These are phyloP conservation scores for Hetaerina titia DNA, from an alignment of 2,888 invertebrate species.

Conservation along the genomic window DNA sequence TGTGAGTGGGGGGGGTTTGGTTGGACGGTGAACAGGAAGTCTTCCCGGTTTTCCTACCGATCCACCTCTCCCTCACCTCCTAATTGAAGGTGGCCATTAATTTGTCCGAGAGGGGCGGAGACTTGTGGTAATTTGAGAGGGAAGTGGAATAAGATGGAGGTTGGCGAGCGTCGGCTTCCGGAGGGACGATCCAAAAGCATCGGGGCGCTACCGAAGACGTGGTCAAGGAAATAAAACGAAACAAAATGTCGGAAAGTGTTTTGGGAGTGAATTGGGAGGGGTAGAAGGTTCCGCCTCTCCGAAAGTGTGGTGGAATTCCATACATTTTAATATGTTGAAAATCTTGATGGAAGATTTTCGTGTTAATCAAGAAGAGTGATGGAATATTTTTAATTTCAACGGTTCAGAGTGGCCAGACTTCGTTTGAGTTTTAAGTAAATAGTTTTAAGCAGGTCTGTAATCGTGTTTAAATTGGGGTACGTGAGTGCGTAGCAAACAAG, in stretches of 20 bases:
- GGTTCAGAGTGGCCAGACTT: too few relatives aligned
- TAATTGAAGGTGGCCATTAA: constrained; percentile 66
- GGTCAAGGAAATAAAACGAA: not conserved
- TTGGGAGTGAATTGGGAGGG: not conserved
- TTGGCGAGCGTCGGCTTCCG: not conserved
- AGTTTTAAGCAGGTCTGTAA: too few relatives aligned
- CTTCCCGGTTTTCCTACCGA: not conserved
- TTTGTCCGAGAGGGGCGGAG: constrained; percentile 47
- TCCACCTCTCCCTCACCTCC: not conserved
- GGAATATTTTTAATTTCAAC: too few relatives aligned
- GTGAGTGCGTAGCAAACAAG: too few relatives aligned
- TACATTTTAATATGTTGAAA: too few relatives aligned
- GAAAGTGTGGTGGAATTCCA: too few relatives aligned
- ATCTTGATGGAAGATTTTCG: too few relatives aligned
- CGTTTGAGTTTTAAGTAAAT: too few relatives aligned
- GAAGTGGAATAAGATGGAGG: constrained; percentile 57
- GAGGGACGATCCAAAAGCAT: not conserved
- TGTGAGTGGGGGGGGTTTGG: not conserved
- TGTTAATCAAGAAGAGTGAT: too few relatives aligned
- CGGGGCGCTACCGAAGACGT: not conserved
- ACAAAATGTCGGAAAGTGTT: constrained; percentile 2
- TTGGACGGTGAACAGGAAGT: constrained; percentile 22
- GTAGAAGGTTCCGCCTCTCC: too few relatives aligned
- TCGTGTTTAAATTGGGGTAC: too few relatives aligned
- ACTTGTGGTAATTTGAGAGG: constrained; percentile 53